phyloP scores from a whole-genome alignment of 1,140 invertebrate genomes.

The Holcopasites calliopsidis region DNA sequence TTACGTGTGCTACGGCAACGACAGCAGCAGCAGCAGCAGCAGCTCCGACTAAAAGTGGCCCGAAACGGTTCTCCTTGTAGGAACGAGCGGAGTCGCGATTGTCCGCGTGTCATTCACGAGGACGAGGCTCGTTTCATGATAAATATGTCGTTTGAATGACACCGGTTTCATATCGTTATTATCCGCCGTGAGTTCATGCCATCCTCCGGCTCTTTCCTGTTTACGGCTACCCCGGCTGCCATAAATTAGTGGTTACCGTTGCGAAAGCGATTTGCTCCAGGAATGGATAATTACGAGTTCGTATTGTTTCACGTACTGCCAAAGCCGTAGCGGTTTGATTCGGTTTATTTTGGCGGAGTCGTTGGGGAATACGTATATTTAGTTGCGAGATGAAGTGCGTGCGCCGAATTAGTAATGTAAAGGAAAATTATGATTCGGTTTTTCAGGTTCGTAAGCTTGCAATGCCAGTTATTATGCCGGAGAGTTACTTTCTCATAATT shows the following conservation, averaged over 20 bases:
- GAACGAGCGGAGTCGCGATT: neutral
- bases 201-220: neutral
- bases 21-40: slow-evolving; percentile 21
- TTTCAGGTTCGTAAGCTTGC: neutral
- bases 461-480: neutral
- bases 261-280: neutral
- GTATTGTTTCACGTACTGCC: neutral
- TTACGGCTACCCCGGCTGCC: neutral
- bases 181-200: slow-evolving; percentile 4
- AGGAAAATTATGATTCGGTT: no score
- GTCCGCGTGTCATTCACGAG: slow-evolving; percentile 45
- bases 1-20: slow-evolving; percentile 44
- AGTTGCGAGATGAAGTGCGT: no score
- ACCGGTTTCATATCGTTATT: neutral
- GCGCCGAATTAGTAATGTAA: no score
- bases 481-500: no score
- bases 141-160: slow-evolving; percentile 39
- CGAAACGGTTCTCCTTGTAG: slow-evolving; percentile 21
- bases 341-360: no score
- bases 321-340: neutral
- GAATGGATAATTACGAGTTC: neutral
- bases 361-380: no score
- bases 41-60: slow-evolving; percentile 29
- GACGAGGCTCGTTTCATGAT: slow-evolving; percentile 47
- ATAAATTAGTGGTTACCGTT: neutral